A percentile compares a stretch with the other conserved stretches of the same genome.
Evolutionary conservation across 2,888 invertebrate species (phyloP).

Genomic region (Drosophila prolongata): DNA sequence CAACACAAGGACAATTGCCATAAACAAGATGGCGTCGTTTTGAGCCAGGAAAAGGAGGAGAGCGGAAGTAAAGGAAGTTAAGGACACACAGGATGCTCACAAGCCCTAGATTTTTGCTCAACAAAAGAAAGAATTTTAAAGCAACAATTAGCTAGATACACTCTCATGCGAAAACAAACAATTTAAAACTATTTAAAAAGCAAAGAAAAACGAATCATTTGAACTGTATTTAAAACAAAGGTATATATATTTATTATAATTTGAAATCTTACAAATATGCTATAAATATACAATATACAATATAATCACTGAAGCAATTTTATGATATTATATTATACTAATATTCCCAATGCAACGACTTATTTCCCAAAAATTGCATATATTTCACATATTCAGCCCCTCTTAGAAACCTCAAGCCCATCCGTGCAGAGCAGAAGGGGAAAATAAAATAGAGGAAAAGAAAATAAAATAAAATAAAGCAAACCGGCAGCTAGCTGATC

Average conservation of each 20-base stretch:
- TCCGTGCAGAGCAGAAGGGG: background rate
- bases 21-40: slow-evolving; percentile 34
- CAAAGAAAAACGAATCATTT: too few species aligned
- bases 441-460: background rate
- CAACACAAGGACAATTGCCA: slow-evolving; percentile 31
- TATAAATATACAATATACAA: too few species aligned
- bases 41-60: background rate
- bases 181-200: too few species aligned
- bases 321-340: background rate
- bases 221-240: too few species aligned
- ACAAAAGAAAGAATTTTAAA: background rate
- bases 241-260: too few species aligned
- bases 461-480: slow-evolving; percentile 5
- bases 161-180: too few species aligned
- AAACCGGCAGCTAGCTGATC: slow-evolving; percentile 20
- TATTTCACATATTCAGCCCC: background rate
- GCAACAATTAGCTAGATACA: too few species aligned
- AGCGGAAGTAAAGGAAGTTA: slow-evolving; percentile 2
- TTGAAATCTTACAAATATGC: too few species aligned
- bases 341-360: background rate
- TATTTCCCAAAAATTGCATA: slow-evolving; percentile 7
- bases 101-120: too few species aligned
- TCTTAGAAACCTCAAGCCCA: slow-evolving; percentile 7
- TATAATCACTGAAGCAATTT: too few species aligned
- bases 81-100: background rate